A percentile compares a stretch with the other conserved stretches of the same genome.
Evolutionary conservation across 2,888 invertebrate species (phyloP).

Genomic region (Heliconius cydno): DNA sequence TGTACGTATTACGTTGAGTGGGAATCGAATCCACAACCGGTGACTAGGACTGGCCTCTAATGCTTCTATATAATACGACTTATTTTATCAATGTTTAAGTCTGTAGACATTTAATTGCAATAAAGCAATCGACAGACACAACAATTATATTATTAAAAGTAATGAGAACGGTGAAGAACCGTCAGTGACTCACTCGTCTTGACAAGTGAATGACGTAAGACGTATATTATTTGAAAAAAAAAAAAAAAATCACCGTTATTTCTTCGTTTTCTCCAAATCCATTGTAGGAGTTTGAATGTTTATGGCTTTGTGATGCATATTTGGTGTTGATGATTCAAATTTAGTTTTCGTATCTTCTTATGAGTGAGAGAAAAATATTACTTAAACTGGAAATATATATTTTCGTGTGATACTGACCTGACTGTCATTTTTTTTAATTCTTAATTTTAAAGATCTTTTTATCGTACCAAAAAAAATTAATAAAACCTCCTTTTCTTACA

Average conservation of each 20-base stretch:
- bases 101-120: constrained; percentile 2
- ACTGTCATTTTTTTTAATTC: too few species aligned
- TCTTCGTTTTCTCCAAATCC: not conserved
- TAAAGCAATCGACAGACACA: constrained; percentile 13
- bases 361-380: too few species aligned
- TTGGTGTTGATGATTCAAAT: not conserved
- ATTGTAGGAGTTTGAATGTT: not conserved
- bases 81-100: constrained; percentile 11
- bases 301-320: not conserved
- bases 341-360: too few species aligned
- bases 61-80: not conserved
- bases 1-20: too few species aligned
- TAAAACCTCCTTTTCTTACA: too few species aligned
- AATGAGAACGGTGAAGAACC: constrained; percentile 17
- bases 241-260: not conserved
- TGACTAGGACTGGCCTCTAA: too few species aligned
- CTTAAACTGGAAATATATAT: too few species aligned
- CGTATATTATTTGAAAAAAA: constrained; percentile 10
- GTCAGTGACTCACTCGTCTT: constrained; percentile 9
- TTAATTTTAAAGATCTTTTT: too few species aligned
- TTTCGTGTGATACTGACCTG: too few species aligned
- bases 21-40: too few species aligned
- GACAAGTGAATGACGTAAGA: constrained; percentile 25
- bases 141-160: constrained; percentile 17
- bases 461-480: too few species aligned